A percentile compares a stretch with the other conserved stretches of the same genome.
These are phyloP conservation scores for Setophaga kirtlandii DNA, from an alignment of 2,113 vertebrate species.

Conservation along the genomic window DNA sequence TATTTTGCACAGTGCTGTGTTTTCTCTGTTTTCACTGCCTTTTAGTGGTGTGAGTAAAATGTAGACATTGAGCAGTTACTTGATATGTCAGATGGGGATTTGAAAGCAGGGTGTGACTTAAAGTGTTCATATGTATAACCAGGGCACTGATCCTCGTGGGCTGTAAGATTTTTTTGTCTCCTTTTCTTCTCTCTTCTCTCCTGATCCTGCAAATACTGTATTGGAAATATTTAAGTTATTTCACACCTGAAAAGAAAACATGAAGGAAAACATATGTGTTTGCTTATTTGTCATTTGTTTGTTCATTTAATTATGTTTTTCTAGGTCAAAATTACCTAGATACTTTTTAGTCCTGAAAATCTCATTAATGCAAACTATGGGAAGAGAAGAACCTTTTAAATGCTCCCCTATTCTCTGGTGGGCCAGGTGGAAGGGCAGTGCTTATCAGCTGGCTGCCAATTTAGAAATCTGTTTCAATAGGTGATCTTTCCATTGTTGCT, in stretches of 20 bases:
- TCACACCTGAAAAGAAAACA: neutral
- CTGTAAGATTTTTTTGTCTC: neutral
- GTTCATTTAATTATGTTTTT: neutral
- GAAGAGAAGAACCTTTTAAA: neutral
- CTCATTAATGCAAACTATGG: neutral
- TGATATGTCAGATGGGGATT: neutral
- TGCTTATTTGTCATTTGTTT: neutral
- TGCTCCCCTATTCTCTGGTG: neutral
- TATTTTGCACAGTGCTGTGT: neutral
- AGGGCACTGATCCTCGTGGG: neutral
- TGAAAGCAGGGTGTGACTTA: neutral
- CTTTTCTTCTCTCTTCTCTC: neutral
- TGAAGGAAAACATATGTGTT: neutral
- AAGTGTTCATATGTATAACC: neutral
- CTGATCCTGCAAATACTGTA: neutral
- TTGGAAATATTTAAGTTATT: neutral
- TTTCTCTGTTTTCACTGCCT: neutral
- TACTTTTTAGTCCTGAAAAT: neutral
- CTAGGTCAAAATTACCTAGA: neutral
- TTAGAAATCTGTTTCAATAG: constrained; percentile 42
- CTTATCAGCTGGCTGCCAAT: constrained; percentile 25
- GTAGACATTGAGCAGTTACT: neutral
- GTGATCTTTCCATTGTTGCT: constrained; percentile 30
- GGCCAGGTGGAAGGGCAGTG: constrained; percentile 5
- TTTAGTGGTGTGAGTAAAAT: neutral